Evolutionary conservation across 2,113 vertebrate species (phyloP).

Genomic region (Mus spicilegus): DNA sequence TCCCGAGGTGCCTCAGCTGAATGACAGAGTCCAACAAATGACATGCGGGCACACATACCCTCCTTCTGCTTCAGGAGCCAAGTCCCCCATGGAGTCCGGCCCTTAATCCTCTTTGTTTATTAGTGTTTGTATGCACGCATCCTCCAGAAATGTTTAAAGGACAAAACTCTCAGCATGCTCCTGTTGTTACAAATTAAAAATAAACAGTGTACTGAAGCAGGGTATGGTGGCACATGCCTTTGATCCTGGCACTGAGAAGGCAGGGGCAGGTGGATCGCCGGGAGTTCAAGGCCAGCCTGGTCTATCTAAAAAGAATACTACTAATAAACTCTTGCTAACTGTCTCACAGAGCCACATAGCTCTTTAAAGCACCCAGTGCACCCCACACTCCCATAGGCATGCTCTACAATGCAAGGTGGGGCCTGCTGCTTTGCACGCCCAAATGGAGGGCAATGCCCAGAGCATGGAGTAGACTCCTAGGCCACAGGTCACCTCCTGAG

Average conservation of each 20-base stretch:
- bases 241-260: not conserved
- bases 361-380: not conserved
- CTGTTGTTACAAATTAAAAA: not conserved
- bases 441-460: not conserved
- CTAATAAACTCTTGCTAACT: not conserved
- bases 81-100: fast-evolving
- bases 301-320: not conserved
- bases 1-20: not conserved
- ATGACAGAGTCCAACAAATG: not conserved
- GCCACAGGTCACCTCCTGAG: not conserved
- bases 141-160: conserved; percentile 20
- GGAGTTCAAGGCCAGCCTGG: not conserved
- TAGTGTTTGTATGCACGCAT: not conserved
- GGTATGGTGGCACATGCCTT: not conserved
- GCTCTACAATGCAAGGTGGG: not conserved
- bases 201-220: not conserved
- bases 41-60: not conserved
- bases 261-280: not conserved
- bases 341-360: not conserved
- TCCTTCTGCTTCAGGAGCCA: not conserved
- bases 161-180: not conserved
- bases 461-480: not conserved
- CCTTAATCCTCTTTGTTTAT: not conserved
- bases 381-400: not conserved
- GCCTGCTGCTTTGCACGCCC: not conserved